phyloP scores from a whole-genome alignment of 53 echinoderm and acorn worm genomes.

The Paelopatides confundens region DNA sequence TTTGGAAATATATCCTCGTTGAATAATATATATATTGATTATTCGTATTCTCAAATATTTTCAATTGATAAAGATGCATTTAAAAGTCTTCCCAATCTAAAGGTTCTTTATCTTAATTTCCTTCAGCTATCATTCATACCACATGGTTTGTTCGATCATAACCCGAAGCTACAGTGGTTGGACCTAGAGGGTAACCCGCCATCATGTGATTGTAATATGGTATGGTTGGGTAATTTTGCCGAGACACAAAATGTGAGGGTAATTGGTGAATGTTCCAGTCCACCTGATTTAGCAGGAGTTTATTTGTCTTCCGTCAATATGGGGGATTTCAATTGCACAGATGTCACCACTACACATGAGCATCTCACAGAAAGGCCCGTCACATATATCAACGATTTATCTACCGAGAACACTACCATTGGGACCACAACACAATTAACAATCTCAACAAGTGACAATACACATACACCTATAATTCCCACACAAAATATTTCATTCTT shows the following conservation, averaged over 20 bases:
- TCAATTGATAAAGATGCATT: not conserved
- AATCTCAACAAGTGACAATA: no score
- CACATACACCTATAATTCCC: no score
- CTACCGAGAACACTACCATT: no score
- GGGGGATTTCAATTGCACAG: not conserved
- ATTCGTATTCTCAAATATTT: not conserved
- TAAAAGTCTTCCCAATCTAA: not conserved
- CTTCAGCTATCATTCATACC: not conserved
- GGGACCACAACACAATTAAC: no score
- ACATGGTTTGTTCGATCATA: not conserved
- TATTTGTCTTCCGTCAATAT: not conserved
- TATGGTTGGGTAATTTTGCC: not conserved
- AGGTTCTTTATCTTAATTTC: not conserved
- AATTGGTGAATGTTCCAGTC: not conserved
- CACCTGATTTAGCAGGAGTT: not conserved
- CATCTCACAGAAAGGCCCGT: no score
- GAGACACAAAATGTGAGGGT: not conserved
- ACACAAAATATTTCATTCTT: no score
- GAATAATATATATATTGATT: not conserved
- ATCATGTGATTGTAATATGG: no score
- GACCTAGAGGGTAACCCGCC: no score
- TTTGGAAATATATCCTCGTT: not conserved
- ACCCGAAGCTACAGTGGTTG: no score
- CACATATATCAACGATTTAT: no score
- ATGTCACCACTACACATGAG: not conserved